Conservation (phyloP, 1,140 invertebrate species). For the Xylocopa sonorina region DNA sequence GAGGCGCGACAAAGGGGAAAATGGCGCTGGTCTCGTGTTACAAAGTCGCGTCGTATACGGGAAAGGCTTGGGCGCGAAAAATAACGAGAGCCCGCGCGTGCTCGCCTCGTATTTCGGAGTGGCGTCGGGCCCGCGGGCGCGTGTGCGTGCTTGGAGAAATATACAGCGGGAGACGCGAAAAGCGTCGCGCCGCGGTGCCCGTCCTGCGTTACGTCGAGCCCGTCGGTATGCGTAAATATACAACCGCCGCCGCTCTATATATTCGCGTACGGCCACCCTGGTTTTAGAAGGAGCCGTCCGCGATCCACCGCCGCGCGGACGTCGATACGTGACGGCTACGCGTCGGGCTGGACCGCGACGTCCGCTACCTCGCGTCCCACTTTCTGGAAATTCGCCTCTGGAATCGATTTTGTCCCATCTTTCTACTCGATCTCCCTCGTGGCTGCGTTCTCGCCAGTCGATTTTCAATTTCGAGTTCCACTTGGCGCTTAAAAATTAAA, state of each 20-base stretch:
- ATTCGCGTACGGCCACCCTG: slow-evolving; percentile 54
- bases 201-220: slow-evolving; percentile 78
- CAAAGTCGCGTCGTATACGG: slow-evolving; percentile 25
- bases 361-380: neutral
- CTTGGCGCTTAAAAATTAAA: too few species aligned
- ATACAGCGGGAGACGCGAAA: slow-evolving; percentile 78
- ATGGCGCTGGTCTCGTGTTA: slow-evolving; percentile 41
- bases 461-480: too few species aligned
- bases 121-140: slow-evolving; percentile 52
- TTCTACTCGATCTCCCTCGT: too few species aligned
- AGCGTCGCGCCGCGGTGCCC: slow-evolving; percentile 78
- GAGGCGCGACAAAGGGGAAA: slow-evolving; percentile 12
- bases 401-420: too few species aligned
- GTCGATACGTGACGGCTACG: slow-evolving; percentile 49
- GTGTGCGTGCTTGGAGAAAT: slow-evolving; percentile 76
- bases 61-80: slow-evolving; percentile 44
- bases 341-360: slow-evolving; percentile 25
- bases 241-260: slow-evolving; percentile 66
- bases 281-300: slow-evolving; percentile 69
- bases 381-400: too few species aligned
- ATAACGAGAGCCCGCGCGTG: slow-evolving; percentile 62
- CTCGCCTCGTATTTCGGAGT: slow-evolving; percentile 56
- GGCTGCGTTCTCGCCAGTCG: too few species aligned
- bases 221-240: slow-evolving; percentile 80
- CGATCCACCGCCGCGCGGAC: slow-evolving; percentile 50